Percentiles rank a stretch among this genome's conserved stretches.
Conservation (phyloP, 2,888 invertebrate genomes). For the Dromius quadrimaculatus region DNA sequence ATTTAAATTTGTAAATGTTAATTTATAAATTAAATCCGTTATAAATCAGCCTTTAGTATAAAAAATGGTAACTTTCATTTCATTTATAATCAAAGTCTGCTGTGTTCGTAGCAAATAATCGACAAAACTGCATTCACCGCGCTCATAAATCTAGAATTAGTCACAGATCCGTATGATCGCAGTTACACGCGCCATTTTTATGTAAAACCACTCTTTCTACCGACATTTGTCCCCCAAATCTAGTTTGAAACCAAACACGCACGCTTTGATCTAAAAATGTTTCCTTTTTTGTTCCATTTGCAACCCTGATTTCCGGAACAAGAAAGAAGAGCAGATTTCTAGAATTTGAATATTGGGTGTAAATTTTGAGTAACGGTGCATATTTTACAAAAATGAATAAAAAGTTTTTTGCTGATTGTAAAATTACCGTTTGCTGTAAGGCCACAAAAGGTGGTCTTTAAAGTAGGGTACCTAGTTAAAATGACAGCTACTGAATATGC, state of each 20-base stretch:
- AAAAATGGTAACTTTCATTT: no score
- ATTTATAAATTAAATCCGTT: no score
- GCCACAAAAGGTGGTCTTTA: constrained; percentile 44
- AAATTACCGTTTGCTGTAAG: constrained; percentile 43
- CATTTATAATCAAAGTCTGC: no score
- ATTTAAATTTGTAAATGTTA: no score
- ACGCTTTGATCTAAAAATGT: constrained; percentile 25
- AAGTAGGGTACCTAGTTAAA: constrained; percentile 39
- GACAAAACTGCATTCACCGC: constrained; percentile 19
- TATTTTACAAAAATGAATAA: constrained; percentile 16
- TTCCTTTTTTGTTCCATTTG: constrained; percentile 12
- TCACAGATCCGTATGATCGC: not conserved
- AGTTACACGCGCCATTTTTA: constrained; percentile 37
- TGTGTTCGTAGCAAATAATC: not conserved
- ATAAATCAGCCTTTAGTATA: no score
- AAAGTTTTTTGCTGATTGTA: constrained; percentile 39
- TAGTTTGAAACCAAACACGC: constrained; percentile 19
- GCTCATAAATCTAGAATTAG: constrained; percentile 31
- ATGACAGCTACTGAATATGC: constrained; percentile 32
- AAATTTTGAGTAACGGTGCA: constrained; percentile 42
- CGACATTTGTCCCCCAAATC: constrained; percentile 37
- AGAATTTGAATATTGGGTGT: constrained; percentile 43
- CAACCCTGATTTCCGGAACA: constrained; percentile 9
- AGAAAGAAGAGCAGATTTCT: constrained; percentile 16
- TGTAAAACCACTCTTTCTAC: constrained; percentile 41